These are phyloP conservation scores for Drosophila bocki DNA, from an alignment of 1,140 invertebrate genomes.

Conservation along the genomic window DNA sequence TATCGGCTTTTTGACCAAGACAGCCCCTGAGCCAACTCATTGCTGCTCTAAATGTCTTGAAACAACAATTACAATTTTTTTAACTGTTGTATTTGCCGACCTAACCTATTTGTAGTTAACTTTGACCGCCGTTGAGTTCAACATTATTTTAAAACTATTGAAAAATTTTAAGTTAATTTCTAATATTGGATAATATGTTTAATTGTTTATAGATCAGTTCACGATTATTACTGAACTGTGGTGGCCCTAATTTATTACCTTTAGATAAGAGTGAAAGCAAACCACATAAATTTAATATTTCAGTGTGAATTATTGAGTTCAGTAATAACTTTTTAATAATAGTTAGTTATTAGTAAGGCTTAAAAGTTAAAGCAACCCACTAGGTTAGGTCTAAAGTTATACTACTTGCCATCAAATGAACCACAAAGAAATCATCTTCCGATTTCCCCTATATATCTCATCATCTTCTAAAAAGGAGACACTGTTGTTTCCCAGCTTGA, in stretches of 20 bases:
- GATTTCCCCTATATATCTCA: not conserved
- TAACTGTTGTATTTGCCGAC: not conserved
- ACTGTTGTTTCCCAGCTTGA: conserved; percentile 23
- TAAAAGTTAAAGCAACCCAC: not conserved
- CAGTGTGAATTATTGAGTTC: not conserved
- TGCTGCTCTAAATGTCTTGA: conserved; percentile 21
- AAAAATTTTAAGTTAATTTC: too few species aligned
- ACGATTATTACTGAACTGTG: not conserved
- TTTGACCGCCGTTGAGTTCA: not conserved
- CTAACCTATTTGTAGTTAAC: not conserved
- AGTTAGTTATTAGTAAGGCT: not conserved
- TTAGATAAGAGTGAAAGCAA: not conserved
- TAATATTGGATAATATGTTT: not conserved
- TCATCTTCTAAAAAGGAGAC: conserved; percentile 2
- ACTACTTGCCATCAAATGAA: not conserved
- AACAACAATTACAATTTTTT: not conserved
- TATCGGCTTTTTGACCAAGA: conserved; percentile 39
- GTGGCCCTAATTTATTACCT: not conserved
- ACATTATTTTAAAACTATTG: too few species aligned
- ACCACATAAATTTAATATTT: not conserved
- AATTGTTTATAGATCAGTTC: not conserved
- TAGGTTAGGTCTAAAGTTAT: not conserved
- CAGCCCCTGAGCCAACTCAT: conserved; percentile 14
- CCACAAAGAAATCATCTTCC: not conserved
- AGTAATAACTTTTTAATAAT: not conserved